Base-by-base conservation (phyloP, 2,797 vertebrate species). In the Nannoperca australis region DNA sequence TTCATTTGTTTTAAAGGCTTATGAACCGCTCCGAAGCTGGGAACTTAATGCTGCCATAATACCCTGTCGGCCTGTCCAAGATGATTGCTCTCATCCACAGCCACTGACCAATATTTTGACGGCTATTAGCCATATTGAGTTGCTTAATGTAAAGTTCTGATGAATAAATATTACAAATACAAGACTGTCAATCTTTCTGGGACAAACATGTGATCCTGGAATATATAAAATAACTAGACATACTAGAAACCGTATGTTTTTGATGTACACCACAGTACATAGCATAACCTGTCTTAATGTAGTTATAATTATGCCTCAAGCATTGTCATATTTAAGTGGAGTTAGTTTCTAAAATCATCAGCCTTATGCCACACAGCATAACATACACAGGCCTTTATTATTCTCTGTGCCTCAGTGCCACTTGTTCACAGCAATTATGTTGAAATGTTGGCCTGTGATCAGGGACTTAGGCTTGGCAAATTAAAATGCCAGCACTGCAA, bases 381-480 rank as follows among this genome's bases (percentile, higher is more conserved):
- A 83, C 77, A 83, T 78, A 78, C 53, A 70, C 49, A 44, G 62
- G 72, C 69, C 47, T 74, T 68, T 71, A 71, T 65, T 78, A 82
- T 61, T 79, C 49, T 73, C 53, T 64, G 10, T 76, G 63, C 69
- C 64, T 78, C 64, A 65, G 22, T 60, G 58, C 54, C 61, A 75
- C 73, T 78, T 79, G 56, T 81, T 85, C 81, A 74, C 40, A 63
- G 83, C 82, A 89, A 87, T 91, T 89, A 90, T 74, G 85, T 65
- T 85, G 84, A 93, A 87, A 90, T 84, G 87, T 85, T 82, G 70
- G 79, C 55, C 71, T 77, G 76, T 90, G 88, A 91, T 92, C 84
- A 89, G 71, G 44, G 79, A 82, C 77, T 79, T 80, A 76, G 17
- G 71, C 64, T 71, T 27, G 56, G 75, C 65, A 86, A 87, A 91